Evolutionary conservation across 2,797 vertebrate genomes (phyloP).

Genomic region (Lithobates pipiens): DNA sequence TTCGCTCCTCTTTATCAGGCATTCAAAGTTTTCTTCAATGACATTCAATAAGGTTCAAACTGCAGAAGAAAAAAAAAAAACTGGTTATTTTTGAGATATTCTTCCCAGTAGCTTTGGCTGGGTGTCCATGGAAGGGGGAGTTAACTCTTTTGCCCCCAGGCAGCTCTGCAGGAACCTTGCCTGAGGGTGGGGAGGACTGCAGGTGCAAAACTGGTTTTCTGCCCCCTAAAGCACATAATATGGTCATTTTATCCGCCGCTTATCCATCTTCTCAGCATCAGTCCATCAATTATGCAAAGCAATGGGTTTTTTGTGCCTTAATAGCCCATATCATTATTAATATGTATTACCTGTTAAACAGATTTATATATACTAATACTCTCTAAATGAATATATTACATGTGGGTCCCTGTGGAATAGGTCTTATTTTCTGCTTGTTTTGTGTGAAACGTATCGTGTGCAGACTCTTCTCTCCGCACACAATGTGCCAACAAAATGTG

Average conservation of each 20-base stretch:
- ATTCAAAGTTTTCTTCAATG: conserved; percentile 99
- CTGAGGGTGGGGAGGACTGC: conserved; percentile 52
- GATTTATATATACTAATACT: conserved; percentile 45
- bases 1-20: conserved; percentile 99
- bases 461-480: background rate
- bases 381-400: conserved; percentile 49
- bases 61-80: conserved; percentile 84
- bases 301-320: conserved; percentile 52
- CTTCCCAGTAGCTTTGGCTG: conserved; percentile 92
- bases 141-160: conserved; percentile 89
- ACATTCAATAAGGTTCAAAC: conserved; percentile 99
- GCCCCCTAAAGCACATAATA: conserved; percentile 42
- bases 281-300: conserved; percentile 61
- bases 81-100: conserved; percentile 98
- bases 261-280: conserved; percentile 52
- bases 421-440: conserved; percentile 4
- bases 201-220: conserved; percentile 52
- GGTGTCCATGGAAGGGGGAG: conserved; percentile 89
- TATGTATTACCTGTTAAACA: conserved; percentile 56
- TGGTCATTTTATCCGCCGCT: conserved; percentile 29
- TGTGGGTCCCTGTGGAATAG: conserved; percentile 20
- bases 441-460: conserved; percentile 1
- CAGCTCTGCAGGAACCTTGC: conserved; percentile 43
- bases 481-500: background rate
- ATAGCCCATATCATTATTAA: conserved; percentile 60